Evolutionary conservation across 1,140 invertebrate species (phyloP), one percentile per base, ranked within the genome.

Genomic region (Cherax destructor): DNA sequence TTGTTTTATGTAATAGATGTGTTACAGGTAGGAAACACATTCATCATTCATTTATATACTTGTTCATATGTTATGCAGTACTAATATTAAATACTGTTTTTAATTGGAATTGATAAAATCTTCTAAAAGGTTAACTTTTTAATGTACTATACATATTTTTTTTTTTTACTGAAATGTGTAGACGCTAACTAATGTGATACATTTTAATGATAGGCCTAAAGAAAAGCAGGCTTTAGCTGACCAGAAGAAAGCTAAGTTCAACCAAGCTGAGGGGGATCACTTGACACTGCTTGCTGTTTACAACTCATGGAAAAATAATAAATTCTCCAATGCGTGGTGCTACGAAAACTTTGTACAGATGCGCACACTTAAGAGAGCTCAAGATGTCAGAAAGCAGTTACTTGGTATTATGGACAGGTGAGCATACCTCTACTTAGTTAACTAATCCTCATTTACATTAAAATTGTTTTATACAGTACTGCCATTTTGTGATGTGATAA

Each of bases 291-390:
- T 99, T n/a, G 98, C 99, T 0, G 99, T 99, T 4, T 99, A 99
- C 94, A 99, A 99, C 94, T 99, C 99, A 47, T 99, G 99, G 99
- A 98, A 98, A 94, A 99, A 99, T 94, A 99, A 99, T 94, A 99
- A 99, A 94, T 99, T 99, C 95, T 99, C 98, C 1, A 99, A 98
- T 94, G 98, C 98, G 0, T 99, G 99, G 99, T 99, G 99, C 94
- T 99, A 99, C 94, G 99, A 99, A 94, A 99, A 99, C 95, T 99
- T 99, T 95, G 98, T 99, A 10, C 99, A 99, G 95, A 98, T 99
- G 56, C 95, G 99, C 41, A 99, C 99, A 0, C 94, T 99, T 59
- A 99, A 99, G 95, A 95, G 99, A 85, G 98, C 99, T 0, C 99
- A 99, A 95, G 99, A 99, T 95, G 99, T 99, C 0, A 95, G 99